A percentile compares a stretch with the other conserved stretches of the same genome.
These are phyloP conservation scores for Choloepus didactylus DNA, from an alignment of 2,797 vertebrate species.

Conservation along the genomic window DNA sequence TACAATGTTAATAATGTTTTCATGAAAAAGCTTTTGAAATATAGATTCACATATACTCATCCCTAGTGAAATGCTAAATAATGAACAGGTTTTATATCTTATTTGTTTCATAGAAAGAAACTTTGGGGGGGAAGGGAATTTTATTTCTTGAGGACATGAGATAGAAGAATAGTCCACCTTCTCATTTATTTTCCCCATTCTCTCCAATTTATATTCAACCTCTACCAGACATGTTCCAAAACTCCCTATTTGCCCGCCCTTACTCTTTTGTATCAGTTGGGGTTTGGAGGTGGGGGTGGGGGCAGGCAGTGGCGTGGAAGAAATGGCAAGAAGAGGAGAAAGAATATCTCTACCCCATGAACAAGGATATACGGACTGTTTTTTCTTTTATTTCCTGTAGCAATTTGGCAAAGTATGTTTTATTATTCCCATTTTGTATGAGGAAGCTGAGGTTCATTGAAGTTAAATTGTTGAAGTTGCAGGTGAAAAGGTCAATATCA, in stretches of 20 bases:
- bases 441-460: neutral
- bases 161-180: neutral
- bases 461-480: neutral
- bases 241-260: neutral
- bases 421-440: neutral
- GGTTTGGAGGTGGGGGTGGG: accelerated
- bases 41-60: slow-evolving; percentile 23
- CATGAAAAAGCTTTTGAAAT: slow-evolving; percentile 45
- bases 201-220: neutral
- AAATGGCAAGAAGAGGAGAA: neutral
- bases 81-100: neutral
- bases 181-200: neutral
- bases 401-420: neutral
- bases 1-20: neutral
- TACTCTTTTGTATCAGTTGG: neutral
- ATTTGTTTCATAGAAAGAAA: neutral
- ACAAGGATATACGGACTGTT: neutral
- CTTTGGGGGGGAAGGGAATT: neutral
- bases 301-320: no score
- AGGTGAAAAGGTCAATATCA: neutral
- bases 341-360: neutral
- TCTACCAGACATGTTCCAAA: neutral
- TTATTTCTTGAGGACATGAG: neutral
- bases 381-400: neutral
- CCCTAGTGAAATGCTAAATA: slow-evolving; percentile 14